phyloP scores from a whole-genome alignment of 2,888 invertebrate species.

The Clepsis dumicolana region DNA sequence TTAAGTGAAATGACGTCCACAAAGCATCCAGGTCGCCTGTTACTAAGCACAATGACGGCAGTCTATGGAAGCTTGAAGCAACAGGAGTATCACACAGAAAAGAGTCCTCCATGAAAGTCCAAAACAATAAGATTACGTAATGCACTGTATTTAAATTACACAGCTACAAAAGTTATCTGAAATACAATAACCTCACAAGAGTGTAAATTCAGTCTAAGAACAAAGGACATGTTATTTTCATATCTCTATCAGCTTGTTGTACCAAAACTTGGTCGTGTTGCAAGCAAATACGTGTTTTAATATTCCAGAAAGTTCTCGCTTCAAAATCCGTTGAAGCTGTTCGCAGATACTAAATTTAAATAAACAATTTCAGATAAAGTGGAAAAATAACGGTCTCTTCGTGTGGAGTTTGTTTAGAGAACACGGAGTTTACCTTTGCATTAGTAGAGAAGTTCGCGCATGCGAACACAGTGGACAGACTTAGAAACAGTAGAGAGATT shows the following conservation, averaged over 20 bases:
- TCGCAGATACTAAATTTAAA: slow-evolving; percentile 8
- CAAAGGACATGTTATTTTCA: background rate
- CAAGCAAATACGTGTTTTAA: background rate
- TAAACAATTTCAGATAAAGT: slow-evolving; percentile 22
- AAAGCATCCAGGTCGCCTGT: too few relatives aligned
- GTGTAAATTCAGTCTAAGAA: too few relatives aligned
- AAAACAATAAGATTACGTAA: too few relatives aligned
- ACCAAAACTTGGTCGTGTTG: background rate
- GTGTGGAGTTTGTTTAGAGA: slow-evolving; percentile 11
- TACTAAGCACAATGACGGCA: too few relatives aligned
- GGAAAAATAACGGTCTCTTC: slow-evolving; percentile 26
- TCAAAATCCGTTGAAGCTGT: background rate
- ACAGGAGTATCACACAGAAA: too few relatives aligned
- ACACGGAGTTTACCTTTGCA: slow-evolving; percentile 13
- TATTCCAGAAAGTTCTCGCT: background rate
- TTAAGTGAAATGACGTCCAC: too few relatives aligned
- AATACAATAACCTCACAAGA: too few relatives aligned
- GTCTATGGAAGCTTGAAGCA: too few relatives aligned
- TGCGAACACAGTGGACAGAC: background rate
- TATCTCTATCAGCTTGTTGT: background rate
- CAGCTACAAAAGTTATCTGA: too few relatives aligned
- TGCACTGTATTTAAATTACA: too few relatives aligned
- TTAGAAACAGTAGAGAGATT: too few relatives aligned
- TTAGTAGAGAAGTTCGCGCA: slow-evolving; percentile 12
- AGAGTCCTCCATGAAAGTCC: too few relatives aligned